Percentiles rank a stretch among this genome's conserved stretches.
These are phyloP conservation scores for Urophycis tenuis DNA, from an alignment of 2,797 vertebrate genomes.

Conservation along the genomic window DNA sequence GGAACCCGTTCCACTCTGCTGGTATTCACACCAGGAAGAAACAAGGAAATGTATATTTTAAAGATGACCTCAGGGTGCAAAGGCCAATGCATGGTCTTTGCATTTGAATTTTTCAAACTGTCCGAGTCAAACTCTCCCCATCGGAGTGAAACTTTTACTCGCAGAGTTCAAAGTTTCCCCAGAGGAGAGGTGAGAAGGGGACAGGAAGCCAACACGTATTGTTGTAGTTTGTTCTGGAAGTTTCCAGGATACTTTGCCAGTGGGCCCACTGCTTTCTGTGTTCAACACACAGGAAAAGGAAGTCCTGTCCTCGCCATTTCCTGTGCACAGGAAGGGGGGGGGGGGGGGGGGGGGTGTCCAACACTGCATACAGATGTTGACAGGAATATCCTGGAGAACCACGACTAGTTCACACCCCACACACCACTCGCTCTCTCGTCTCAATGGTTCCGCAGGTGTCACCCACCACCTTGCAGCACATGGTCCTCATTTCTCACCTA, in stretches of 20 bases:
- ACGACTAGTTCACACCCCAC: too few relatives aligned
- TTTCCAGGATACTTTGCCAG: neutral
- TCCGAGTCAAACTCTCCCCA: neutral
- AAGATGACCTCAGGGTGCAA: neutral
- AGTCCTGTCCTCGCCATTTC: constrained; percentile 34
- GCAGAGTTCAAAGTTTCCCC: too few relatives aligned
- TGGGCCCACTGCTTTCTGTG: constrained; percentile 21
- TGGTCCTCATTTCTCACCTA: too few relatives aligned
- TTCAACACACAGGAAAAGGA: constrained; percentile 33
- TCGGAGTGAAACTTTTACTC: too few relatives aligned
- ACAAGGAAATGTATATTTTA: neutral
- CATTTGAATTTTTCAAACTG: neutral
- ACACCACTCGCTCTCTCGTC: too few relatives aligned
- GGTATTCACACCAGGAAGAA: neutral
- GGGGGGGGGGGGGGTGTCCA: neutral
- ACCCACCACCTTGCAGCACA: too few relatives aligned
- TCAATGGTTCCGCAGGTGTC: too few relatives aligned
- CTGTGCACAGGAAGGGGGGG: constrained; percentile 22
- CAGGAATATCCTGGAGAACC: neutral
- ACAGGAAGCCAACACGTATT: neutral
- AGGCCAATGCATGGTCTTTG: too few relatives aligned
- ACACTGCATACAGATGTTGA: neutral
- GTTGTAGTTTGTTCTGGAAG: neutral
- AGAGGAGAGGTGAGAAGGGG: too few relatives aligned
- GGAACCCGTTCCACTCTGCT: neutral